Evolutionary conservation across 2,113 vertebrate species (phyloP), one percentile per base, ranked within the genome.

Genomic region (Tympanuchus pallidicinctus): DNA sequence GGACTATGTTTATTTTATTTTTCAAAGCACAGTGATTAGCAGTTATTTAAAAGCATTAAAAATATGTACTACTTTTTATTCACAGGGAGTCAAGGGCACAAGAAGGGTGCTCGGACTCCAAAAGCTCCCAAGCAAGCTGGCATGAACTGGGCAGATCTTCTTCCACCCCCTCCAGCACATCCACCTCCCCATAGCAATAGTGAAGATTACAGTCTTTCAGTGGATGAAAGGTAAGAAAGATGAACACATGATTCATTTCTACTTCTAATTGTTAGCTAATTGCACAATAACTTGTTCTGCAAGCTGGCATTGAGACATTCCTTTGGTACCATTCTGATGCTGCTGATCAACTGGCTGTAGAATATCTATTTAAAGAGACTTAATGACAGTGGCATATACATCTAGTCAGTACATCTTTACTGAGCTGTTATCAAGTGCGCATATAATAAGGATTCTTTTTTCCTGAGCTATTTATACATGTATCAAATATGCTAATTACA

Each of bases 101-200:
- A 99, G 96, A 99, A 99, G 94, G 98, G 98, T 72, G 97, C 98
- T 50, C 98, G 99, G 12, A 99, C 98, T 64, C 98, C 99, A 52
- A 99, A 99, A 98, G 97, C 98, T 80, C 98, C 99, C 48, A 99
- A 99, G 94, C 99, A 99, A 96, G 98, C 98, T 66, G 98, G 99
- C 85, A 99, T 99, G 99, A 99, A 99, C 96, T 99, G 99, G 99
- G 98, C 99, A 61, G 99, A 99, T 92, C 98, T 99, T 59, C 98
- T 99, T 83, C 99, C 99, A 66, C 99, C 99, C 27, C 99, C 99
- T 43, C 99, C 99, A 7, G 98, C 98, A 30, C 99, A 99, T 89
- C 99, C 99, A 64, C 99, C 99, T 42, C 98, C 99, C 12, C 98
- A 98, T 38, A 98, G 98, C 92, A 98, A 95, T 83, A 98, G 98